phyloP scores from a whole-genome alignment of 2,113 vertebrate species.

The Vidua chalybeata region DNA sequence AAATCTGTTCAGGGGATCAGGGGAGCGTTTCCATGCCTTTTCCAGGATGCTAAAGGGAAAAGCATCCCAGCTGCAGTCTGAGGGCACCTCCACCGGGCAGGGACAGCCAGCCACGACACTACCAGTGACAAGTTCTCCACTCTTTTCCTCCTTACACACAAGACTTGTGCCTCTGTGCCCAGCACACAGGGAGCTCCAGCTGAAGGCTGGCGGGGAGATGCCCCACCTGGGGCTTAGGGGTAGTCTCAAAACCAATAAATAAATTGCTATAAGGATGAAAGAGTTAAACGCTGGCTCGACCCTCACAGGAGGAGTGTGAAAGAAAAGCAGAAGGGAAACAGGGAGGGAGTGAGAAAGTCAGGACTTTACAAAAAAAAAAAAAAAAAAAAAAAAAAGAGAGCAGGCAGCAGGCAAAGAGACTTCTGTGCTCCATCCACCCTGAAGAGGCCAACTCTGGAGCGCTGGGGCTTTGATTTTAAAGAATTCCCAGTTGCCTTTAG shows the following conservation, averaged over 20 bases:
- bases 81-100: neutral
- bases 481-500: neutral
- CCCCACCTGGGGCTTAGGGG: neutral
- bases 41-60: neutral
- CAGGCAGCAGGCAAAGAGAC: neutral
- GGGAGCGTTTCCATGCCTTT: neutral
- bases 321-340: constrained; percentile 14
- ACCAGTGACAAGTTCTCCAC: neutral
- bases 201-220: neutral
- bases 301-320: neutral
- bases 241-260: neutral
- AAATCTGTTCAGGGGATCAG: constrained; percentile 30
- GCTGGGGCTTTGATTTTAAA: neutral
- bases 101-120: neutral
- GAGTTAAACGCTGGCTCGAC: constrained; percentile 2
- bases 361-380: neutral
- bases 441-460: neutral
- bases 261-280: neutral
- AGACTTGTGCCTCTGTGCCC: neutral
- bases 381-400: neutral
- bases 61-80: neutral
- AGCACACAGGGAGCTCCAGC: neutral
- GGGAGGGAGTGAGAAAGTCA: constrained; percentile 9
- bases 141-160: neutral
- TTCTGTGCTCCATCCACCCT: neutral